Evolutionary conservation across 2,797 vertebrate genomes (phyloP).

Genomic region (Potorous gilbertii): DNA sequence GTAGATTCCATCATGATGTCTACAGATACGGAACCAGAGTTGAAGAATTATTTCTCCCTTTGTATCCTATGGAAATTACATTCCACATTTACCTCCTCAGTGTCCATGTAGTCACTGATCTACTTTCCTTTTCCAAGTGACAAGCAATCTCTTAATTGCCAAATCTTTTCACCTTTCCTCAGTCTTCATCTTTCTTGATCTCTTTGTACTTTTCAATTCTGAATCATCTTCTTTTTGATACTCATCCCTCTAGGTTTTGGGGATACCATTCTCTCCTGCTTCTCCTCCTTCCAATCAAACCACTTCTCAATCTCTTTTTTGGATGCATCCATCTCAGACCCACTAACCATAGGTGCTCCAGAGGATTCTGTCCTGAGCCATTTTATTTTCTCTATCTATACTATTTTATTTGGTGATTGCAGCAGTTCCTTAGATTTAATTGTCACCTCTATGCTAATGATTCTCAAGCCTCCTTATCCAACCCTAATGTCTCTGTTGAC

Average conservation of each 20-base stretch:
- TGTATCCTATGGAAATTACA: background rate
- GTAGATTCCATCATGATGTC: background rate
- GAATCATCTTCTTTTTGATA: background rate
- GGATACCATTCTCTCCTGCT: background rate
- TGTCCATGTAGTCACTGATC: background rate
- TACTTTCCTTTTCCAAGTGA: background rate
- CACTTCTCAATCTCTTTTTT: background rate
- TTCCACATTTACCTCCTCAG: background rate
- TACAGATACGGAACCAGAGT: background rate
- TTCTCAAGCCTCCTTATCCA: background rate
- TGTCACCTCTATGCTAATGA: background rate
- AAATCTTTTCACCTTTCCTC: background rate
- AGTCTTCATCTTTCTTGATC: background rate
- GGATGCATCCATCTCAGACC: background rate
- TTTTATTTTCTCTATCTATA: background rate
- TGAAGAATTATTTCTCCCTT: background rate
- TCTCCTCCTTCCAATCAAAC: background rate
- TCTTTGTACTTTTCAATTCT: background rate
- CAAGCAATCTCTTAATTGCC: background rate
- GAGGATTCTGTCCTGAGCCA: background rate
- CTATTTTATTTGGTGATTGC: background rate
- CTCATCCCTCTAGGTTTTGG: background rate
- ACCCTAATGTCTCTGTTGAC: background rate
- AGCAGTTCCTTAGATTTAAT: background rate
- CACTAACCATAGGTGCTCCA: background rate